Conservation (phyloP, 2,797 vertebrate species). For the Onychomys torridus region DNA sequence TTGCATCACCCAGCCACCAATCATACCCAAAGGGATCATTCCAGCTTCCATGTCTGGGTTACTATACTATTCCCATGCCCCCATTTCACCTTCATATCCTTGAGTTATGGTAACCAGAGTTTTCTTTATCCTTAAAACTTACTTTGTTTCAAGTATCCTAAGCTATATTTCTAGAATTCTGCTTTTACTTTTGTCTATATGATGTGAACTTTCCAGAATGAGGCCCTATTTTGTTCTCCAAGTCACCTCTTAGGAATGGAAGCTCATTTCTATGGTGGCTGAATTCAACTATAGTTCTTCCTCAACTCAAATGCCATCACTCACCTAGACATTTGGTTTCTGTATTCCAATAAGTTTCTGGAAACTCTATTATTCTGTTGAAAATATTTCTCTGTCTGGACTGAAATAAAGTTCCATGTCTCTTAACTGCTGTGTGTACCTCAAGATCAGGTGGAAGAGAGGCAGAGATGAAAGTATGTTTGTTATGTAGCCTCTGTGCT, state of each 20-base stretch:
- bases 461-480: background rate
- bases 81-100: background rate
- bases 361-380: background rate
- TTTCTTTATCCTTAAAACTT: background rate
- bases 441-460: background rate
- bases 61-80: background rate
- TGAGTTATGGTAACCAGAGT: background rate
- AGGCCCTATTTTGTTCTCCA: background rate
- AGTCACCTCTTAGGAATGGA: background rate
- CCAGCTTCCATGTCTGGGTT: background rate
- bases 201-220: background rate
- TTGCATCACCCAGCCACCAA: background rate
- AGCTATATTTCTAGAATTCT: background rate
- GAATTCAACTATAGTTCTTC: accelerated
- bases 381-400: slow-evolving; percentile 26
- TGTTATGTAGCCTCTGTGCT: background rate
- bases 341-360: background rate
- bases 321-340: background rate
- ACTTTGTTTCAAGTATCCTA: background rate
- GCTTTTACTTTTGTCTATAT: background rate
- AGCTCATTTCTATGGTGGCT: background rate
- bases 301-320: background rate
- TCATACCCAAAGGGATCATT: background rate
- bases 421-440: background rate
- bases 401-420: background rate